Conservation (phyloP, 2,888 invertebrate species). For the Lumbricus terrestris region DNA sequence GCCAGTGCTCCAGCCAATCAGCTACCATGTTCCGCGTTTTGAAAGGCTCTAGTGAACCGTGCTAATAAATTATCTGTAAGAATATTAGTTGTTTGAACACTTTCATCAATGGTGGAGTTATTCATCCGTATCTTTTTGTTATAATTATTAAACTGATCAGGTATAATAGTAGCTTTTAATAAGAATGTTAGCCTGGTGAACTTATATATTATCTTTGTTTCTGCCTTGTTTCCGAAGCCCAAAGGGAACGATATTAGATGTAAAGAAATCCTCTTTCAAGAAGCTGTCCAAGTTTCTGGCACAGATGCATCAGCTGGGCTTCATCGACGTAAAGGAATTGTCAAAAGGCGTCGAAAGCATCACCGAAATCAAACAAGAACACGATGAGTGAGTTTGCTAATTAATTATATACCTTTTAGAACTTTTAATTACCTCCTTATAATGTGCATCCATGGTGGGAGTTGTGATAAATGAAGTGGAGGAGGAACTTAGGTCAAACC, state of each 20-base stretch:
- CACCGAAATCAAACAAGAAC: conserved; percentile 65
- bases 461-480: not conserved
- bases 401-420: not conserved
- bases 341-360: conserved; percentile 82
- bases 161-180: not conserved
- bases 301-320: conserved; percentile 71
- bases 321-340: conserved; percentile 59
- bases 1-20: no score
- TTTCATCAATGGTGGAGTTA: no score
- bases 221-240: conserved; percentile 63
- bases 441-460: no score
- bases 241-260: conserved; percentile 70
- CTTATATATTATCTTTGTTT: conserved; percentile 5
- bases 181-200: not conserved
- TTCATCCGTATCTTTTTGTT: no score
- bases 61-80: no score
- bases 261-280: conserved; percentile 85
- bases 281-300: conserved; percentile 81
- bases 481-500: no score
- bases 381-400: conserved; percentile 47
- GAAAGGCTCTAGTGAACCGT: no score
- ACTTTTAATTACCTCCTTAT: not conserved
- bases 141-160: no score
- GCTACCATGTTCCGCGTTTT: no score
- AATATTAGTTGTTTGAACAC: no score